Base-by-base conservation (phyloP, 2,888 invertebrate species). In the Euclidia mi region DNA sequence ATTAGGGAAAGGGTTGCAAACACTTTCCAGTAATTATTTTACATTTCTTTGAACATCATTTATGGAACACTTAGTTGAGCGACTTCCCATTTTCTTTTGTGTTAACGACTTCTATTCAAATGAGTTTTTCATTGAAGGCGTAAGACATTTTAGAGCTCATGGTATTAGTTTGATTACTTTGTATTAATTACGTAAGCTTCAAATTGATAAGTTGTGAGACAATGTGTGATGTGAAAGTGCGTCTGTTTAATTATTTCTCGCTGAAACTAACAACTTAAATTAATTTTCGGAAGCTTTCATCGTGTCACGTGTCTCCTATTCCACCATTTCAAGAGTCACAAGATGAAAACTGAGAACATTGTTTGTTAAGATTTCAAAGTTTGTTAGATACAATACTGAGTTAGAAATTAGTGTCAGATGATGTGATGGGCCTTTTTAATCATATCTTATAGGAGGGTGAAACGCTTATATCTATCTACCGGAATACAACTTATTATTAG, bases 1-100 rank as follows among this genome's bases (percentile, higher is more conserved):
- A 89, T 92, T 89, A 90, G 84, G 72, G 76, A 88, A 92, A 90
- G 93, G 92, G 91, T 91, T 90, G 78, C 74, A 83, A 89, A 89
- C 91, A 90, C 92, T 91, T 91, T 84, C 66, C 73, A 84, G 85
- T 92, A 90, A 94, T 94, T 92, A 91, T 89, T 90, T 89, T 87
- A 89, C 89, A 90, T 91, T 88, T 87, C 85, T 86, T 85, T 79
- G 76, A 82, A 81, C 84, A 84, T 83, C 81, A 73, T 75, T 82
- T 75, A 71, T 71, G 65, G 60, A 68, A 68, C 74, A 81, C 78
- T 79, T 71, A 73, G 62, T 61, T 75, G 71, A 81, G 69, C 71
- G 76, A 68, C 71, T 82, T 71, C 57, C 71, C 75, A 77, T 76
- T 80, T 79, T 63, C 58, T 62, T 80, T 81, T 82, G 63, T 69